Evolutionary conservation across 2,797 vertebrate genomes (phyloP).

Genomic region (Carduelis carduelis): DNA sequence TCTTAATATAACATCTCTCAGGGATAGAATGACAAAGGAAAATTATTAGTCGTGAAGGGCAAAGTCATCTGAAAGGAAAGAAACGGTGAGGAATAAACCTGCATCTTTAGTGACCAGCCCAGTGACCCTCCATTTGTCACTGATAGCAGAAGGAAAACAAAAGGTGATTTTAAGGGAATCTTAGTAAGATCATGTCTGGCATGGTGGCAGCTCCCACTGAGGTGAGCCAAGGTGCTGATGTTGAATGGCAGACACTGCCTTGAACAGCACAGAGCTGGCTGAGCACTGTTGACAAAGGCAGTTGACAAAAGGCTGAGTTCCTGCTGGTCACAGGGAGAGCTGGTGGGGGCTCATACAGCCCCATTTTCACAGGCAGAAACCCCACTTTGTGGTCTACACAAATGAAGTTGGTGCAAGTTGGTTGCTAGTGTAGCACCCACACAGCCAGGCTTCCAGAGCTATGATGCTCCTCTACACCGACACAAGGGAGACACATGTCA

Average conservation of each 20-base stretch:
- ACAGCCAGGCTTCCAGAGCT: background rate
- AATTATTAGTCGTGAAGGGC: accelerated
- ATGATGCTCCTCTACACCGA: accelerated
- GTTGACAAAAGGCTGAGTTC: background rate
- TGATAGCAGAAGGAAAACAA: background rate
- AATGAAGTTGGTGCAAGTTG: background rate
- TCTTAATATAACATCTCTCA: background rate
- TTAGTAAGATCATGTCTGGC: background rate
- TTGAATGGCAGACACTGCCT: accelerated
- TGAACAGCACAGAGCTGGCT: background rate
- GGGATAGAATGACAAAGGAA: background rate
- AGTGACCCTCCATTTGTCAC: background rate
- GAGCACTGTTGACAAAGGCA: accelerated
- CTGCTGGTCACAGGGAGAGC: background rate
- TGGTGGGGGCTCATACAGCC: background rate
- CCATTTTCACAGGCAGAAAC: background rate
- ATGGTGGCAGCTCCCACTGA: background rate
- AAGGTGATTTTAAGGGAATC: background rate
- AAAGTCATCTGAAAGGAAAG: background rate
- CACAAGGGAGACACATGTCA: background rate
- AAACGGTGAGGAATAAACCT: accelerated
- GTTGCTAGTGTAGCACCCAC: background rate
- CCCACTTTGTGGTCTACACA: background rate
- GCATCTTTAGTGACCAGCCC: background rate
- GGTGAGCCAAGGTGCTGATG: accelerated